phyloP scores from a whole-genome alignment of 64 coral and sea anemone genomes.

The Acropora yongei region DNA sequence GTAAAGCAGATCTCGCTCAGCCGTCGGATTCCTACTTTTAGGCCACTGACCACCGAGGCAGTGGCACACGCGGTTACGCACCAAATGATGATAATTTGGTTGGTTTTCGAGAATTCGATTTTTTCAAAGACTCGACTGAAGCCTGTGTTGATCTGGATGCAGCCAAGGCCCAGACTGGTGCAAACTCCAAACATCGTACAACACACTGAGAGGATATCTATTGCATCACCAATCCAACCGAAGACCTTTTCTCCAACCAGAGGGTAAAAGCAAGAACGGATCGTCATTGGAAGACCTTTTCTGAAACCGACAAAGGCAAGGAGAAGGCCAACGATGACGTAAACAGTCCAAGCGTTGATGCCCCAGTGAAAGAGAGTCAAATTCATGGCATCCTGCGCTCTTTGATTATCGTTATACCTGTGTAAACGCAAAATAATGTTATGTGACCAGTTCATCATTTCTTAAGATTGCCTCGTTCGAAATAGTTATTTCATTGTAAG shows the following conservation, averaged over 20 bases:
- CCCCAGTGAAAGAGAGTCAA: conserved; percentile 84
- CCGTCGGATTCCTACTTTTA: conserved; percentile 65
- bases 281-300: conserved; percentile 71
- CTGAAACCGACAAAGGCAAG: conserved; percentile 60
- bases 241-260: conserved; percentile 67
- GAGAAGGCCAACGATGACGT: conserved; percentile 61
- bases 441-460: background rate
- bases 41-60: conserved; percentile 52
- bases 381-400: conserved; percentile 79
- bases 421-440: background rate
- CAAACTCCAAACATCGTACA: conserved; percentile 83
- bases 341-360: conserved; percentile 75
- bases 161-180: conserved; percentile 75
- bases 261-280: conserved; percentile 80
- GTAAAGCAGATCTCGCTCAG: conserved; percentile 66
- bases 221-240: conserved; percentile 63
- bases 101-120: background rate
- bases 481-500: too few relatives aligned
- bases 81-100: conserved; percentile 73
- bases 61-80: conserved; percentile 53
- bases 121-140: conserved; percentile 40
- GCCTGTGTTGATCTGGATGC: conserved; percentile 66
- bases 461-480: too few relatives aligned
- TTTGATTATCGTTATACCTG: conserved; percentile 76
- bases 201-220: conserved; percentile 72